Conservation (phyloP, 2,888 invertebrate genomes). For the Atethmia centrago region DNA sequence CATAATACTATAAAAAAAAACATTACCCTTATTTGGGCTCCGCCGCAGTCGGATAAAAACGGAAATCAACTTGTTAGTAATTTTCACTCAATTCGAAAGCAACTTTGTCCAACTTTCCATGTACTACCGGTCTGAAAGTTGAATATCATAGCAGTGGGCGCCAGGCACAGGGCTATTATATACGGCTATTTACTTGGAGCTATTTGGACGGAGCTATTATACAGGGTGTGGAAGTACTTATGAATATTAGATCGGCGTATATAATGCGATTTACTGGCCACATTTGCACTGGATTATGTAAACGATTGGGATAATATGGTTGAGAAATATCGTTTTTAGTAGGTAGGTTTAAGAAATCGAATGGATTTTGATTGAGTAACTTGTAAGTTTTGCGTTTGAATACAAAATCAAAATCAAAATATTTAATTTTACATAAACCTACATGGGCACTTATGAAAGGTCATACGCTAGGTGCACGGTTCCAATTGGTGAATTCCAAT, state of each 20-base stretch:
- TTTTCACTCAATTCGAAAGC: conserved; percentile 37
- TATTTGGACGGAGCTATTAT: conserved; percentile 38
- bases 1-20: background rate
- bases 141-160: conserved; percentile 30
- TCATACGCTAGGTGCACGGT: too few species aligned
- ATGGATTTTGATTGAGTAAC: background rate
- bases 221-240: conserved; percentile 55
- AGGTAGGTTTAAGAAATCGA: conserved; percentile 2
- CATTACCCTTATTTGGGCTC: background rate
- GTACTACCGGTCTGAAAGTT: conserved; percentile 38
- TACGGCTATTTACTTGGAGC: conserved; percentile 13
- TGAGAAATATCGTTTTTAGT: conserved; percentile 51
- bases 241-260: conserved; percentile 67
- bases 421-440: too few species aligned
- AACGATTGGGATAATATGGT: conserved; percentile 54
- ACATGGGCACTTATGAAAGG: too few species aligned
- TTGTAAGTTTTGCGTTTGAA: background rate
- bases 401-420: too few species aligned
- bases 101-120: conserved; percentile 43
- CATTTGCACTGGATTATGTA: conserved; percentile 71
- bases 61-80: conserved; percentile 25
- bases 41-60: background rate
- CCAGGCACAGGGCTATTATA: conserved; percentile 30
- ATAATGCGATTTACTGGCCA: conserved; percentile 66
- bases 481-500: too few species aligned